These are phyloP conservation scores for Sylvicapra grimmia DNA, from an alignment of 2,113 vertebrate species.

Conservation along the genomic window DNA sequence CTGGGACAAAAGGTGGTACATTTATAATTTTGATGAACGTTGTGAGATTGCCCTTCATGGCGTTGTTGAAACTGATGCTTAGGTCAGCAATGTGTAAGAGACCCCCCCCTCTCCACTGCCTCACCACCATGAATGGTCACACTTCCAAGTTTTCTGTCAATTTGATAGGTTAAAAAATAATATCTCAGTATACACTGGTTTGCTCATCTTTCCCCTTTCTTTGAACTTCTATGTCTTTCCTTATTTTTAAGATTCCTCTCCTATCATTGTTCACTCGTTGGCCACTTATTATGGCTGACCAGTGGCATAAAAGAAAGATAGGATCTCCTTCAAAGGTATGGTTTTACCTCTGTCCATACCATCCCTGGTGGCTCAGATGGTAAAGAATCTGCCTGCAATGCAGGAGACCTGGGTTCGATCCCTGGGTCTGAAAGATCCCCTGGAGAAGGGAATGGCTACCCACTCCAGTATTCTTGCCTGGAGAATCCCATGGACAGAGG, in stretches of 20 bases:
- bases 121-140: neutral
- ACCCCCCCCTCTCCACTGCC: neutral
- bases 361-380: neutral
- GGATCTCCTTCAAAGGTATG: neutral
- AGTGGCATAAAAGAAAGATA: neutral
- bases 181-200: neutral
- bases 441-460: neutral
- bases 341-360: neutral
- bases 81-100: neutral
- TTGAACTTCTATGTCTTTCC: neutral
- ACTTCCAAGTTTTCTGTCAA: neutral
- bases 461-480: neutral
- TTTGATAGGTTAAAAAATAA: neutral
- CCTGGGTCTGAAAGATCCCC: neutral
- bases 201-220: neutral
- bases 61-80: neutral
- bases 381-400: neutral
- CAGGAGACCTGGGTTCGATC: neutral
- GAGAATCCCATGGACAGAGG: neutral
- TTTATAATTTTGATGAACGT: neutral
- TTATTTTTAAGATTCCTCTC: neutral
- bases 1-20: neutral
- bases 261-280: neutral
- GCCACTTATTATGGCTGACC: neutral
- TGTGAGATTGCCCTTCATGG: neutral